Conservation (phyloP, 2,797 vertebrate genomes). For the Eurystomus glaucurus region DNA sequence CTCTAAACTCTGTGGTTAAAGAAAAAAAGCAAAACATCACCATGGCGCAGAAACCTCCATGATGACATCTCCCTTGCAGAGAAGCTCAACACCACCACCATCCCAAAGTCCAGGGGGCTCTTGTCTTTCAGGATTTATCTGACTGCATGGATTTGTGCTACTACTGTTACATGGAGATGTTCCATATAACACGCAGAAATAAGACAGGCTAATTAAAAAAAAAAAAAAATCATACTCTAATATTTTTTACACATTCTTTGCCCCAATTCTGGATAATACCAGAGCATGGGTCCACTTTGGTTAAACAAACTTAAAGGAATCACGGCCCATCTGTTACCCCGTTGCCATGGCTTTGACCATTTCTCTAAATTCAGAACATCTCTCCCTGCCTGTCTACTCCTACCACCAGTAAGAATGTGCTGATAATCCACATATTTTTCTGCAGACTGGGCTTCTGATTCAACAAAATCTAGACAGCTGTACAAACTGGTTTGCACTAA, state of each 20-base stretch:
- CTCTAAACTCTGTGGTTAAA: background rate
- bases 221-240: background rate
- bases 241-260: background rate
- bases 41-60: rapidly evolving
- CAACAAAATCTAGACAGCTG: conserved; percentile 42
- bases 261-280: background rate
- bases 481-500: conserved; percentile 54
- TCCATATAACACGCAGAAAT: rapidly evolving
- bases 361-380: background rate
- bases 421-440: conserved; percentile 16
- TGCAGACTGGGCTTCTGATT: conserved; percentile 21
- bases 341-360: background rate
- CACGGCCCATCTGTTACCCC: background rate
- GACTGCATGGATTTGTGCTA: background rate
- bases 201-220: background rate
- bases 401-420: background rate
- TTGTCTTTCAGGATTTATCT: background rate
- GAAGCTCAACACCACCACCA: background rate
- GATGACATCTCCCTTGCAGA: background rate
- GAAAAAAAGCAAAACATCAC: background rate
- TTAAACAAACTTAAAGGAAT: background rate
- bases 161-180: background rate
- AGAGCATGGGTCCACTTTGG: background rate
- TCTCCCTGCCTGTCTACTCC: background rate
- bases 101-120: background rate